A percentile compares a stretch with the other conserved stretches of the same genome.
Evolutionary conservation across 2,888 invertebrate species (phyloP).

Genomic region (Nebria salina): DNA sequence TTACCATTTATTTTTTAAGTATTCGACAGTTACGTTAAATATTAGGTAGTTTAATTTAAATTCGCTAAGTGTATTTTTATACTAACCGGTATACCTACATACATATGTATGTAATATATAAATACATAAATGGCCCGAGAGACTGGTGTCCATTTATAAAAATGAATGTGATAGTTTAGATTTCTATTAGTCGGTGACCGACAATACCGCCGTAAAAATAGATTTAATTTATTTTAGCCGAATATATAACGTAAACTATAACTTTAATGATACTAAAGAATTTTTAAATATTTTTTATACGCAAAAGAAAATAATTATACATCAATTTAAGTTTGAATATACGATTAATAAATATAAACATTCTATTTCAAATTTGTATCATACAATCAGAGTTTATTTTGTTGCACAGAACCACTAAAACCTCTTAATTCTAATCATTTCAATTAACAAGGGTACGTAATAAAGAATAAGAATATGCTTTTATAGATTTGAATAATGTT

Average conservation of each 20-base stretch:
- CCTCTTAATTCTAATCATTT: too few relatives aligned
- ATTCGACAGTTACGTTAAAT: too few relatives aligned
- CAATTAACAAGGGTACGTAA: too few relatives aligned
- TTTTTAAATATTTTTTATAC: not conserved
- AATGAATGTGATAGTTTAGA: slow-evolving; percentile 49
- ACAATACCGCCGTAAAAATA: slow-evolving; percentile 51
- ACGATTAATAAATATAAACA: slow-evolving; percentile 4
- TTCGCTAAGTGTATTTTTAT: too few relatives aligned
- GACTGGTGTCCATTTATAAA: slow-evolving; percentile 26
- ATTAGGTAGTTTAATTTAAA: too few relatives aligned
- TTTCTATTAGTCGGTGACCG: slow-evolving; percentile 53
- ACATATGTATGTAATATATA: not conserved
- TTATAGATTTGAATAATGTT: too few relatives aligned
- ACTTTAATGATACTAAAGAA: not conserved
- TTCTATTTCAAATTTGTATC: not conserved
- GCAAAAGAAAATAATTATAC: not conserved
- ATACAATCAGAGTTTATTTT: not conserved
- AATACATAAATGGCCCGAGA: slow-evolving; percentile 7
- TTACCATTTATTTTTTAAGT: too few relatives aligned
- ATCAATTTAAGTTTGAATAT: not conserved
- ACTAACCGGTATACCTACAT: not conserved
- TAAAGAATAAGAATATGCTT: too few relatives aligned
- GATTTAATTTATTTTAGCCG: slow-evolving; percentile 2
- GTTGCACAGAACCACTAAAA: too few relatives aligned
- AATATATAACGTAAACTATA: not conserved